Evolutionary conservation across 2,797 vertebrate species (phyloP).

Genomic region (Rhinichthys osculus): DNA sequence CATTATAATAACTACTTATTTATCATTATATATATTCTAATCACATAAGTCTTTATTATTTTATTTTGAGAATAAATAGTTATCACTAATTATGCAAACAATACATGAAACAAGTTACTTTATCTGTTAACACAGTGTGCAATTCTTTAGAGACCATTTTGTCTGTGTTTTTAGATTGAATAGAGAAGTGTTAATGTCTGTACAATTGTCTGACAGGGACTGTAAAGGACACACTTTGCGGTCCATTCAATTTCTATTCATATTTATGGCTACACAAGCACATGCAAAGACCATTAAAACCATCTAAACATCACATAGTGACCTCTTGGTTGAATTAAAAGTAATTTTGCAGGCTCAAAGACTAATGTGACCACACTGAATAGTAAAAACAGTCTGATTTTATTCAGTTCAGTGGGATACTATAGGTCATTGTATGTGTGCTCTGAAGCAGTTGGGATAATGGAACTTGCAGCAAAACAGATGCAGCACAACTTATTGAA

Average conservation of each 20-base stretch:
- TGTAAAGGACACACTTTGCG: not conserved
- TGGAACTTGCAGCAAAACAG: not conserved
- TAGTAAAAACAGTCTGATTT: not conserved
- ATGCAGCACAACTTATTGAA: slow-evolving; percentile 28
- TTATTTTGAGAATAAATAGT: not conserved
- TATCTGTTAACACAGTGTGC: not conserved
- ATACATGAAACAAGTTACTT: not conserved
- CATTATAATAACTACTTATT: no score
- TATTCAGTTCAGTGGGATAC: not conserved
- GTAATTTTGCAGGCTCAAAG: not conserved
- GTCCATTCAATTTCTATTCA: not conserved
- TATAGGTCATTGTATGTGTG: not conserved
- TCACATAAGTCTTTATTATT: not conserved
- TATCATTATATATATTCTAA: no score
- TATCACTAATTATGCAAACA: not conserved
- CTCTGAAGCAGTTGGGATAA: not conserved
- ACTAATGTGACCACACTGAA: not conserved
- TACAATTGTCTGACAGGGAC: not conserved
- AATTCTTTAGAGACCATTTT: not conserved
- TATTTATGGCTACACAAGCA: not conserved
- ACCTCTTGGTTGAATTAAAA: not conserved
- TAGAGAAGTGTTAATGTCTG: not conserved
- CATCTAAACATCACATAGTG: not conserved
- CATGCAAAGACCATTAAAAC: not conserved
- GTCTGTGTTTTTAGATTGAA: not conserved